A percentile compares a stretch with the other conserved stretches of the same genome.
Evolutionary conservation across 2,888 invertebrate species (phyloP).

Genomic region (Dusona sp.): DNA sequence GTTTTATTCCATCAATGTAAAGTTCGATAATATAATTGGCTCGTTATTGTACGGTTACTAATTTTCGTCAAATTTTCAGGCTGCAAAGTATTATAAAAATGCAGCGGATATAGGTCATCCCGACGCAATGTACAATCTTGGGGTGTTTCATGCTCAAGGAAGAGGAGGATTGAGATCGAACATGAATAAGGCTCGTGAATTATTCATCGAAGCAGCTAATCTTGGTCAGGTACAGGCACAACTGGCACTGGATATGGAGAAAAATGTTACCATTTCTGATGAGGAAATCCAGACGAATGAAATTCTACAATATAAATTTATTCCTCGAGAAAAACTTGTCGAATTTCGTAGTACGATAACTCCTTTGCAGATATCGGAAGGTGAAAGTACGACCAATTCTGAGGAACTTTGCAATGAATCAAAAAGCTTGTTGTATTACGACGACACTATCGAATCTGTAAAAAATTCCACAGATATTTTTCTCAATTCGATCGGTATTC

Average conservation of each 20-base stretch:
- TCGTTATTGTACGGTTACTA: background rate
- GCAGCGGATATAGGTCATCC: conserved; percentile 89
- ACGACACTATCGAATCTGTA: conserved; percentile 36
- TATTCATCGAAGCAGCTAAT: conserved; percentile 87
- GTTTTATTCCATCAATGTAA: background rate
- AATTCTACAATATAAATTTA: conserved; percentile 4
- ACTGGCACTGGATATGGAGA: conserved; percentile 84
- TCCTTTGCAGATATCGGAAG: background rate
- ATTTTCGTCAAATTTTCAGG: conserved; percentile 84
- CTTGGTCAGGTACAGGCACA: conserved; percentile 87
- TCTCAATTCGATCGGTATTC: conserved; percentile 75
- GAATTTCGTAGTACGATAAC: conserved; percentile 33
- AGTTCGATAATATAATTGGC: background rate
- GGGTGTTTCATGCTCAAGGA: conserved; percentile 89
- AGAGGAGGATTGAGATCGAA: conserved; percentile 87
- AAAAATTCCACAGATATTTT: conserved; percentile 74
- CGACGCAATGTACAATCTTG: conserved; percentile 89
- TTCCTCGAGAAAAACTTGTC: conserved; percentile 29
- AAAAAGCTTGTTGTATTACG: conserved; percentile 43
- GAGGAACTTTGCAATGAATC: conserved; percentile 20
- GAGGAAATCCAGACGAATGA: background rate
- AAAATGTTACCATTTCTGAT: background rate
- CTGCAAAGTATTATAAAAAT: conserved; percentile 88
- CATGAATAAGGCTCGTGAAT: conserved; percentile 85
- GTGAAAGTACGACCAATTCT: conserved; percentile 6